Conservation (phyloP, 2,113 vertebrate species). For the Thryonomys swinderianus region DNA sequence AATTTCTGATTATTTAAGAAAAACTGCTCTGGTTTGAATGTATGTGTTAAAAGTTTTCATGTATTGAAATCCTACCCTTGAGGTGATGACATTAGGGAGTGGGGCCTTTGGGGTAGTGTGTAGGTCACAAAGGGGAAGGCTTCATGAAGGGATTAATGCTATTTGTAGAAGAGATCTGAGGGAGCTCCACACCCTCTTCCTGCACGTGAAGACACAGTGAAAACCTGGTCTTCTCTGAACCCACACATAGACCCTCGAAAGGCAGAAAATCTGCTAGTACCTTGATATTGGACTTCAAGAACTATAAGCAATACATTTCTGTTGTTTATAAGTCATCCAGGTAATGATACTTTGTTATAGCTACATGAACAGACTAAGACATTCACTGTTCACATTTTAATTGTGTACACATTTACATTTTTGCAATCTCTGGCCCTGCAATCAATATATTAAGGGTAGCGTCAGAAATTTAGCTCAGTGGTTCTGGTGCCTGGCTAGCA, state of each 20-base stretch:
- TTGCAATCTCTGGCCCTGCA: no score
- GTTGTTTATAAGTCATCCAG: neutral
- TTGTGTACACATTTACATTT: neutral
- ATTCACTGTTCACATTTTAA: neutral
- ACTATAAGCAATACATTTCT: neutral
- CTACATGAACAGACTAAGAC: neutral
- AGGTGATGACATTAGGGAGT: neutral
- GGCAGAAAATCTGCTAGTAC: neutral
- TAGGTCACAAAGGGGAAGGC: no score
- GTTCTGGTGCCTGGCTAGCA: no score
- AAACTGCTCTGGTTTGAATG: neutral
- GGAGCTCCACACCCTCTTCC: accelerated
- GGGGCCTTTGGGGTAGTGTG: neutral
- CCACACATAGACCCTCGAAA: accelerated
- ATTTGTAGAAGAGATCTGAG: neutral
- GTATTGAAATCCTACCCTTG: neutral
- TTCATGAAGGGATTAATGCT: neutral
- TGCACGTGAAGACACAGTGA: accelerated
- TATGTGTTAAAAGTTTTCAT: neutral
- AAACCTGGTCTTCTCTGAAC: neutral
- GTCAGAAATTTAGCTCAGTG: no score
- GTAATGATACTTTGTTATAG: neutral
- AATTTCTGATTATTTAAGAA: neutral
- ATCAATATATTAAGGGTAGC: no score
- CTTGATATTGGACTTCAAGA: neutral